phyloP scores from a whole-genome alignment of 2,113 vertebrate genomes.

The Poeciliopsis retropinna region DNA sequence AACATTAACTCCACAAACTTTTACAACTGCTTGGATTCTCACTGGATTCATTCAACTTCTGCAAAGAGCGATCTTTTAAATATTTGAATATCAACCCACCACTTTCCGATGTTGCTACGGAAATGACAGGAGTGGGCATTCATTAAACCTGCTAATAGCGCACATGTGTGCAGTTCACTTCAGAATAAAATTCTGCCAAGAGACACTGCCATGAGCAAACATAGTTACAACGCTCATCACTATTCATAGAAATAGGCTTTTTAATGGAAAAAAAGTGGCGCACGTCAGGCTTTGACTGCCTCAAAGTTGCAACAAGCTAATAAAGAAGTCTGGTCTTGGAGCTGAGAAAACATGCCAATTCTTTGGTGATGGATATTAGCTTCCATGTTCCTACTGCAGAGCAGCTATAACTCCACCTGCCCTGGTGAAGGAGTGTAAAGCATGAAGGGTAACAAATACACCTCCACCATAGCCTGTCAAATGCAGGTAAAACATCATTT shows the following conservation, averaged over 20 bases:
- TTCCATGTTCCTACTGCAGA: not conserved
- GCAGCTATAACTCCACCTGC: slow-evolving; percentile 35
- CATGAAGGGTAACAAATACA: slow-evolving; percentile 32
- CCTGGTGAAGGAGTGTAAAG: not conserved
- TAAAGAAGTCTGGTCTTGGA: slow-evolving; percentile 39
- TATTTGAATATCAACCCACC: slow-evolving; percentile 17
- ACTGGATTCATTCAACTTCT: slow-evolving; percentile 3
- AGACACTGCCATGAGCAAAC: slow-evolving; percentile 52
- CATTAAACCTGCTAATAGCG: slow-evolving; percentile 46
- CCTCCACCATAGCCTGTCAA: not conserved
- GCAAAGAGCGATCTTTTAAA: slow-evolving; percentile 27
- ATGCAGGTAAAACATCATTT: not conserved
- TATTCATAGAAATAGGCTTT: slow-evolving; percentile 69
- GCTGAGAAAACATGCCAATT: slow-evolving; percentile 17
- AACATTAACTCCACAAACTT: not conserved
- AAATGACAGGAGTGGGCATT: slow-evolving; percentile 21
- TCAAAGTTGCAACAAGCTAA: slow-evolving; percentile 40
- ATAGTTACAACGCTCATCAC: slow-evolving; percentile 56
- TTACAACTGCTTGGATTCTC: not conserved
- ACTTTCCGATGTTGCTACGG: slow-evolving; percentile 4
- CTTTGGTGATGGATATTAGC: slow-evolving; percentile 11
- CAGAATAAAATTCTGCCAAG: slow-evolving; percentile 28
- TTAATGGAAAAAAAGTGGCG: slow-evolving; percentile 40
- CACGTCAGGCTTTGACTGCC: slow-evolving; percentile 19
- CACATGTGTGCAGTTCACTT: slow-evolving; percentile 31